Base-by-base conservation (phyloP, 2,113 vertebrate genomes). In the Isurus oxyrinchus region DNA sequence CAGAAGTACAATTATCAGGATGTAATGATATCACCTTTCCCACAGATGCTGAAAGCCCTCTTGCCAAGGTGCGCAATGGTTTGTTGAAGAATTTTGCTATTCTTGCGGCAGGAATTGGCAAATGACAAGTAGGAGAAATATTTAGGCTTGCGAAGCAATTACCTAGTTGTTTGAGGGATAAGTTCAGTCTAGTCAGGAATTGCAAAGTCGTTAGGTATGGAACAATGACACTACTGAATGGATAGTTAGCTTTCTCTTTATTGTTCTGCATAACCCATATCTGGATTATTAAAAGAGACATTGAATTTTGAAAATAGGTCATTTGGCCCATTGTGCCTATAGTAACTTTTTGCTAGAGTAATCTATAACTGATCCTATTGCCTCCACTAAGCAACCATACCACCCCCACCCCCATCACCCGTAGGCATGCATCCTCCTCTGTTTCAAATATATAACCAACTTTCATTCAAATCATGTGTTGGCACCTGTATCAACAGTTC, bases 131-230 rank as follows among this genome's bases (percentile, higher is more conserved):
- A 96, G 96, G 96, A 0, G 4, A 96, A 96, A 66, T 96, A 63
- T 95, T 97, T 97, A 96, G 96, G 96, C 96, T 97, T 76, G 97
- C 97, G 96, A 96, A 96, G 63, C 96, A 97, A 97, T 97, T 97
- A 96, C 0, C 0, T 96, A 96, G 96, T 96, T 96, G 96, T 96
- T 96, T 97, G 96, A 97, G 96, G 97, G 97, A 97, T 96, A 97
- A 97, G 97, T 95, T 93, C 87, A 96, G 97, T 97, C 97, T 98
- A 97, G 97, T 96, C 97, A 97, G 96, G 94, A 97, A 96, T 95
- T 97, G 96, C 96, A 97, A 97, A 97, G 97, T 66, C 97, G 96
- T 57, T 63, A 97, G 97, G 97, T 96, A 96, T 96, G 97, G 96
- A 96, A 96, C 0, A 94, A 14, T 97, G 96, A 97, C 97, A 96